phyloP scores from a whole-genome alignment of 2,797 vertebrate species.

The Melanotaenia parkinsoni region DNA sequence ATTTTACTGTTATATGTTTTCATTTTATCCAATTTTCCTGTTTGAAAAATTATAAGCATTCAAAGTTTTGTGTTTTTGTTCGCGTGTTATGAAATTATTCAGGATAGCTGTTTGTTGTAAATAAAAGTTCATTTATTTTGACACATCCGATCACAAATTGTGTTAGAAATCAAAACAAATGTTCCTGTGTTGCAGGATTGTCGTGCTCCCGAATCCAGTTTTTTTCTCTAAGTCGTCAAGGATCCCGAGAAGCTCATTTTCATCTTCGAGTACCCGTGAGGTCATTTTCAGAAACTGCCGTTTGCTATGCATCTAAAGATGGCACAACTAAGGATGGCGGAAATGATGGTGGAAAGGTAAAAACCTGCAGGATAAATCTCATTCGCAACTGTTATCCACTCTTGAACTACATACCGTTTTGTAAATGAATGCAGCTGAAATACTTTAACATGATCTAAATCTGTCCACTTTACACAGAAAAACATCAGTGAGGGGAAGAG shows the following conservation, averaged over 20 bases:
- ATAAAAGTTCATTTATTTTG: slow-evolving; percentile 3
- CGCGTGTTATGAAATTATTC: not conserved
- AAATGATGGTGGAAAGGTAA: slow-evolving; percentile 92
- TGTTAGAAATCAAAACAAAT: not conserved
- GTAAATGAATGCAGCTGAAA: not conserved
- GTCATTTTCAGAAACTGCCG: slow-evolving; percentile 88
- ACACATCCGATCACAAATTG: not conserved
- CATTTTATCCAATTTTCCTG: not conserved
- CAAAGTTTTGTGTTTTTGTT: not conserved
- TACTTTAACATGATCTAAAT: slow-evolving; percentile 11
- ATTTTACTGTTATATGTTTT: not conserved
- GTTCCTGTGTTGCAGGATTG: slow-evolving; percentile 80
- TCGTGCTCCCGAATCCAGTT: slow-evolving; percentile 86
- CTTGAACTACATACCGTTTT: not conserved
- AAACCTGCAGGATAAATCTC: not conserved
- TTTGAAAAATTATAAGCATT: not conserved
- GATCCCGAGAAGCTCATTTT: slow-evolving; percentile 84
- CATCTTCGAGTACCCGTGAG: slow-evolving; percentile 82
- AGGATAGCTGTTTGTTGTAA: not conserved
- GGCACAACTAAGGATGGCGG: slow-evolving; percentile 89
- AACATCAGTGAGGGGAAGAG: slow-evolving; percentile 87
- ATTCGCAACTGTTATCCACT: not conserved
- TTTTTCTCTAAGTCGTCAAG: slow-evolving; percentile 86
- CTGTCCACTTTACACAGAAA: slow-evolving; percentile 81
- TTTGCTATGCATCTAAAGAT: slow-evolving; percentile 93